Base-by-base conservation (phyloP, 2,888 invertebrate genomes). In the Gerris lacustris region DNA sequence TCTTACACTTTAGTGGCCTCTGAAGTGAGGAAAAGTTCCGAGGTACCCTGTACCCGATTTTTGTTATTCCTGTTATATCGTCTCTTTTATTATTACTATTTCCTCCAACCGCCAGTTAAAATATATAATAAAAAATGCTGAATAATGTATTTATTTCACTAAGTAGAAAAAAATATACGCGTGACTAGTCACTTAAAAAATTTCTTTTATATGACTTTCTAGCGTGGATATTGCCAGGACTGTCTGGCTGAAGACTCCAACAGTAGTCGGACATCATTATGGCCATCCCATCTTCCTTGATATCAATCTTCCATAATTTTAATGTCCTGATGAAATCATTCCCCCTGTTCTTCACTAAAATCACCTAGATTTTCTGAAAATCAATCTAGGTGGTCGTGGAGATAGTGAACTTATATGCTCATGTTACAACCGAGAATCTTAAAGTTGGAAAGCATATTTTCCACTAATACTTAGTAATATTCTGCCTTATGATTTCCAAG, bases 361-460 rank as follows among this genome's bases (percentile, higher is more conserved):
- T 31, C n/a, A 4, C 18, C 31, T 63, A 78, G 74, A 76, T 80
- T 80, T 74, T 78, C 75, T 17, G 79, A 78, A 75, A 80, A 80
- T 71, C 76, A 76, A 72, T 79, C 77, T 63, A 80, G 69, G 73
- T 80, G 78, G 45, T 74, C 77, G 73, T 78, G 72, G 62, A 80
- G 75, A 73, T 78, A 79, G 74, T 79, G 78, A n/a, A 79, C 73
- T 74, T 80, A 78, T 6, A 78, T 70, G 63, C 75, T 76, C 79
- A 80, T 79, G 62, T 76, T 76, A 72, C 77, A 77, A n/a, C 78
- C 78, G 43, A 78, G 44, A 11, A 69, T 45, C 63, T n/a, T 62
- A n/a, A 62, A 62, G n/a, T 4, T n/a, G n/a, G 62, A 15, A 31
- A 62, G 62, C 62, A 62, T 62, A 62, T 62, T 62, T 11, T 11